A percentile compares a stretch with the other conserved stretches of the same genome.
These are phyloP conservation scores for Eutolmus rufibarbis DNA, from an alignment of 2,888 invertebrate genomes.

Conservation along the genomic window DNA sequence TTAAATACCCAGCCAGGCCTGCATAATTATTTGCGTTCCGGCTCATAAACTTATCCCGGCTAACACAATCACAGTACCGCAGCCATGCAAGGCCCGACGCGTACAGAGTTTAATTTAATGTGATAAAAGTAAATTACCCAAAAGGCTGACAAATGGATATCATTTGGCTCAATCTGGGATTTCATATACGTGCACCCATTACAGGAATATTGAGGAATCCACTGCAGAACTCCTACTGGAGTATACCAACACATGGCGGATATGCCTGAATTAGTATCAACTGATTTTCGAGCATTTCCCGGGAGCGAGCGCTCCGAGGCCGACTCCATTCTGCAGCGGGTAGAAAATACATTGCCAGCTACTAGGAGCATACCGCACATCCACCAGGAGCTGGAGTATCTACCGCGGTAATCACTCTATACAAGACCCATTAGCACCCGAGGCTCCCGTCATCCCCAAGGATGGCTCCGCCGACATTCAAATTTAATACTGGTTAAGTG, in stretches of 20 bases:
- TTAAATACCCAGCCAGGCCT: neutral
- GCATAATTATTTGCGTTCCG: constrained; percentile 14
- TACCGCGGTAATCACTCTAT: constrained; percentile 32
- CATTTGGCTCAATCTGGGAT: constrained; percentile 48
- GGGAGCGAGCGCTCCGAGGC: neutral
- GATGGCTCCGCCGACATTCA: constrained; percentile 32
- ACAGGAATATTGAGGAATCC: constrained; percentile 28
- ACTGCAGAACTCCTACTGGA: neutral
- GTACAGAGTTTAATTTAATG: constrained; percentile 35
- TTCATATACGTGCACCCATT: constrained; percentile 38
- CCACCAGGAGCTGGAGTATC: neutral
- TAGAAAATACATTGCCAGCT: neutral
- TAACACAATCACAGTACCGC: constrained; percentile 37
- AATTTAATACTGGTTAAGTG: constrained; percentile 41
- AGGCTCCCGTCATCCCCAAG: constrained; percentile 17
- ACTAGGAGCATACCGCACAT: neutral
- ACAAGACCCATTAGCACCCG: constrained; percentile 36
- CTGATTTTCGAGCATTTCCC: neutral
- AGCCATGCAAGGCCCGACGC: constrained; percentile 26
- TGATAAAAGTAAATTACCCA: constrained; percentile 40
- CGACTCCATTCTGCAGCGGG: neutral
- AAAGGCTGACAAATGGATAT: constrained; percentile 47
- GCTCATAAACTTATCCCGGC: constrained; percentile 36
- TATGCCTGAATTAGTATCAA: neutral
- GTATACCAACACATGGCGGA: neutral